Base-by-base conservation (phyloP, 2,113 vertebrate genomes). In the Xiphias gladius region DNA sequence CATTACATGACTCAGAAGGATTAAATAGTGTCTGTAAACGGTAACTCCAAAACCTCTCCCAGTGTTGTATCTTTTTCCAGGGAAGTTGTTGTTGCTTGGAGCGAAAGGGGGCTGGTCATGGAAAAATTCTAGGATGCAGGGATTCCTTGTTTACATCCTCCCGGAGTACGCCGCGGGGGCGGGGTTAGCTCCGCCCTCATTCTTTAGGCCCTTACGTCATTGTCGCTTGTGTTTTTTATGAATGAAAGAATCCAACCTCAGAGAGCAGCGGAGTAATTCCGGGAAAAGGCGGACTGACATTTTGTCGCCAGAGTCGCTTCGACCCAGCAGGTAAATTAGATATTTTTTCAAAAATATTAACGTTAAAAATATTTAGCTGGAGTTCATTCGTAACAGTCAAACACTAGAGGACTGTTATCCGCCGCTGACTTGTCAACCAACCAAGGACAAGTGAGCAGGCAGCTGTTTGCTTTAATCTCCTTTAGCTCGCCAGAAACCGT, bases 241-340 rank as follows among this genome's bases (percentile, higher is more conserved):
- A 96, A 96, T 95, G 95, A 96, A 94, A 93, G 94, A 94, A 94
- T 94, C 94, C 92, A 93, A 87, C 93, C 92, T 92, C 92, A 93
- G 89, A 83, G 91, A 92, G 86, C 91, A 85, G 93, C 91, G 88
- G 93, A 95, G 94, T 95, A 94, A 96, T 96, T 96, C 95, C 95
- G 92, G 95, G 95, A 96, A 96, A 95, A 95, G 95, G 95, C 95
- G 95, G 94, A 93, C 92, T 94, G 93, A 94, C 93, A 92, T 95
- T 92, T 92, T 93, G 91, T 93, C 92, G 91, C 93, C 91, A 85
- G 88, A 87, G 69, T 90, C 82, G 90, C 88, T 88, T 93, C 89
- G 88, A 89, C 73, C 59, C 78, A 90, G 86, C 90, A 91, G 90
- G 87, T 91, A 92, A 91, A 82, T 55, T 7, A n/a, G n/a, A 19